Evolutionary conservation across 2,113 vertebrate species (phyloP).

Genomic region (Candoia aspera): DNA sequence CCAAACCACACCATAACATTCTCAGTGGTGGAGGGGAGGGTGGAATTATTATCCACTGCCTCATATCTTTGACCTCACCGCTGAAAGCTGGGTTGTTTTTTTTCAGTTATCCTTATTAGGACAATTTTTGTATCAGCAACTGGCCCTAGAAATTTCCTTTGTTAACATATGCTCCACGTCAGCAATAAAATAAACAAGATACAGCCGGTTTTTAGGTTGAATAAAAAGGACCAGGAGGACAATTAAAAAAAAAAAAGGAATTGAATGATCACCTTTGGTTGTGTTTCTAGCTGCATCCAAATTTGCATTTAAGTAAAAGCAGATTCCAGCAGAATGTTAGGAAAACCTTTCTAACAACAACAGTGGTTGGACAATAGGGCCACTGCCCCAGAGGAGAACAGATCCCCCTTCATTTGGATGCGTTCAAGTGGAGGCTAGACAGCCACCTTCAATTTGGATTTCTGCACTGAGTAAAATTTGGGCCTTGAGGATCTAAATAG

Average conservation of each 20-base stretch:
- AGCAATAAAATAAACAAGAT: conserved; percentile 56
- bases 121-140: conserved; percentile 54
- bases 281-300: conserved; percentile 6
- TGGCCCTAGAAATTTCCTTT: conserved; percentile 54
- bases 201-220: neutral
- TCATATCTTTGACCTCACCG: conserved; percentile 72
- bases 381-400: no score
- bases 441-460: neutral
- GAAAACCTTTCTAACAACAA: neutral
- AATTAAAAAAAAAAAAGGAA: conserved; percentile 36
- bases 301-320: neutral
- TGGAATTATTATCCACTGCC: conserved; percentile 55
- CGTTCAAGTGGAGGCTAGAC: no score
- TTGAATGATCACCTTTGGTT: conserved; percentile 37
- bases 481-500: neutral
- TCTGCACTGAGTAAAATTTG: neutral
- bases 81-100: conserved; percentile 26
- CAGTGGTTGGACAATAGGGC: neutral
- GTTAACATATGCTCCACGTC: conserved; percentile 71
- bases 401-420: no score
- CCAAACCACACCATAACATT: conserved; percentile 80
- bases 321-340: neutral
- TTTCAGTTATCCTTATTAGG: conserved; percentile 77
- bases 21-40: conserved; percentile 64
- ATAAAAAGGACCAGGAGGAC: conserved; percentile 51